phyloP scores from a whole-genome alignment of 2,797 vertebrate genomes.

The Peromyscus nudipes region DNA sequence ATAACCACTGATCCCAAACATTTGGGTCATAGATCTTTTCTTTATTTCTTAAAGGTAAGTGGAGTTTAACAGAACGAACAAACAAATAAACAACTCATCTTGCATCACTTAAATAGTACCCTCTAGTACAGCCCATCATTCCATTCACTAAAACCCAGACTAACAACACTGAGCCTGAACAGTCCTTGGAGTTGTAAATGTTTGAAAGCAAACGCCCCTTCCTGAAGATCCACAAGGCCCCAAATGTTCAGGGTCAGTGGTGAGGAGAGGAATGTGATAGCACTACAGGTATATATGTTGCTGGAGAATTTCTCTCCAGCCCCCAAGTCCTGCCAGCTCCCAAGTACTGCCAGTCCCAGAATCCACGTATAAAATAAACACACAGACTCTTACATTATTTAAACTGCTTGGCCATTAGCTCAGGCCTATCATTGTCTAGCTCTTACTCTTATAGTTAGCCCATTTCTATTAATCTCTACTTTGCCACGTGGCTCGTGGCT shows the following conservation, averaged over 20 bases:
- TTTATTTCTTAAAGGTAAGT: constrained; percentile 52
- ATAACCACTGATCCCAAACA: neutral
- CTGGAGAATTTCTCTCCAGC: too few species aligned
- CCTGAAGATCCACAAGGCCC: neutral
- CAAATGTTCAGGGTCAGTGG: neutral
- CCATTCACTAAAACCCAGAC: neutral
- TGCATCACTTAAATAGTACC: neutral
- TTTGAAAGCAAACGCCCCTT: constrained; percentile 12
- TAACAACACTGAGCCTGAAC: neutral
- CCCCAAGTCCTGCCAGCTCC: too few species aligned
- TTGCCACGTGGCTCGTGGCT: too few species aligned
- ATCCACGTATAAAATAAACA: too few species aligned
- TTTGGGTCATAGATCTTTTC: neutral
- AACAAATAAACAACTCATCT: neutral
- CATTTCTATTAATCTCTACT: too few species aligned
- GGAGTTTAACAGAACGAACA: constrained; percentile 31
- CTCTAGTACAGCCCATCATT: neutral
- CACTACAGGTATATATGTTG: too few species aligned
- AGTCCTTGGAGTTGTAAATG: neutral
- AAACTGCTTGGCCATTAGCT: too few species aligned
- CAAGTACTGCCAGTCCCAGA: too few species aligned
- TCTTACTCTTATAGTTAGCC: too few species aligned
- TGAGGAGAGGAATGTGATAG: neutral
- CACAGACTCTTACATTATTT: too few species aligned
- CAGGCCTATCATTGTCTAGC: too few species aligned